Base-by-base conservation (phyloP, 2,797 vertebrate genomes). In the Melanotaenia maccullochi region DNA sequence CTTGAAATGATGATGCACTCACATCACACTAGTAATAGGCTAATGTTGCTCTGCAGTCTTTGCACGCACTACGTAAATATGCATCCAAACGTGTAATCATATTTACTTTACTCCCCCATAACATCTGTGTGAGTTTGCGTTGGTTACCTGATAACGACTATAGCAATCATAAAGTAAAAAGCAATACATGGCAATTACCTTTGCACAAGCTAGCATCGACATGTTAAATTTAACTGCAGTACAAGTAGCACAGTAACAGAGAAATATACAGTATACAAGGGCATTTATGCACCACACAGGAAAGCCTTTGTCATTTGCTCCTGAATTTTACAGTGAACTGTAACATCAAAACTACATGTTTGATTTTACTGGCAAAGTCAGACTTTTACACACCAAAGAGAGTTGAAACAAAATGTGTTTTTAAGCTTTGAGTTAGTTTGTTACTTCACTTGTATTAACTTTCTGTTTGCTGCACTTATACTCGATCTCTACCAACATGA, bases 301-400 rank as follows among this genome's bases (percentile, higher is more conserved):
- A 33, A 25, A 66, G 12, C 63, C 3, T 35, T 51, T 75, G 35
- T 76, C 36, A 71, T 44, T 58, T 12, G 38, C 12, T 35, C 14
- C 24, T 47, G 40, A 18, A 30, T 38, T 47, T 55, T 28, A 56
- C 33, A 87, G 90, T 93, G 93, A 40, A 42, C 30, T 47, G 32
- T n/a, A 68, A 60, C 47, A 44, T 66, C 38, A 33, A 35, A 30
- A 55, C 4, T 30, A 66, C 67, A 38, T 60, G 60, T 30, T 58
- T 12, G 20, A 24, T 63, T 64, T 28, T 49, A 65, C 40, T 71
- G 35, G 18, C 20, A 42, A 42, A 42, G 44, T 47, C 44, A n/a
- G 44, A 47, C 44, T 47, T 2, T 47, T 47, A n/a, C 6, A 47
- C 3, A n/a, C 7, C 42, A 20, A 44, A 44, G 42, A 6, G 18